A percentile compares a stretch with the other conserved stretches of the same genome.
These are phyloP conservation scores for Microplitis deprimator DNA, from an alignment of 2,888 invertebrate genomes.

Conservation along the genomic window DNA sequence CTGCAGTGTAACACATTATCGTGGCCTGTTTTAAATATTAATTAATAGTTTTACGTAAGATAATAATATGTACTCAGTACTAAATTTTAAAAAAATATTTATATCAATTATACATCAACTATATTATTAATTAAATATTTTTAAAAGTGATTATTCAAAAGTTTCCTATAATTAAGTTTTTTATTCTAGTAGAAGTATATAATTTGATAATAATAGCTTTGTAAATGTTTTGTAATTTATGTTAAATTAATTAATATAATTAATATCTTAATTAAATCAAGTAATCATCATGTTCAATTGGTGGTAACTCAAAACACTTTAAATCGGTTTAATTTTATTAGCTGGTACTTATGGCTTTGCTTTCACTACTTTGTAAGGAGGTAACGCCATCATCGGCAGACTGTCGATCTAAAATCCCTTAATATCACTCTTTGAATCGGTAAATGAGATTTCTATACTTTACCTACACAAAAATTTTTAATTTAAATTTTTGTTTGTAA, in stretches of 20 bases:
- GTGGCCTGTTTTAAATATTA: too few relatives aligned
- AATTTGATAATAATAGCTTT: background rate
- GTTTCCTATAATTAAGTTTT: background rate
- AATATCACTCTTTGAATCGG: conserved; percentile 14
- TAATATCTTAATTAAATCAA: background rate
- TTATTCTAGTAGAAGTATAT: background rate
- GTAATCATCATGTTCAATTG: background rate
- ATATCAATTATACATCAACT: background rate
- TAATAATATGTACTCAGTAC: background rate
- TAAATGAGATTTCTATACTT: conserved; percentile 19
- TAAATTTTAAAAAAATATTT: background rate
- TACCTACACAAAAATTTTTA: background rate
- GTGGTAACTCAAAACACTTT: background rate
- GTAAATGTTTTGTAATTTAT: background rate
- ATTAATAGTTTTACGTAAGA: too few relatives aligned
- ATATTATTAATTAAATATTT: background rate
- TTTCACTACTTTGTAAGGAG: conserved; percentile 11
- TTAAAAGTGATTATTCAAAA: background rate
- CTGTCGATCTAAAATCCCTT: conserved; percentile 10
- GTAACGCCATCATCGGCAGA: conserved; percentile 32
- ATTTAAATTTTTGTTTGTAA: background rate
- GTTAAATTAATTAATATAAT: background rate
- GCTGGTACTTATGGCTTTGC: background rate
- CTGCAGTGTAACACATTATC: too few relatives aligned
- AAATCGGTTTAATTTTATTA: background rate